A percentile compares a stretch with the other conserved stretches of the same genome.
Evolutionary conservation across 2,888 invertebrate species (phyloP).

Genomic region (Drosophila meridiana): DNA sequence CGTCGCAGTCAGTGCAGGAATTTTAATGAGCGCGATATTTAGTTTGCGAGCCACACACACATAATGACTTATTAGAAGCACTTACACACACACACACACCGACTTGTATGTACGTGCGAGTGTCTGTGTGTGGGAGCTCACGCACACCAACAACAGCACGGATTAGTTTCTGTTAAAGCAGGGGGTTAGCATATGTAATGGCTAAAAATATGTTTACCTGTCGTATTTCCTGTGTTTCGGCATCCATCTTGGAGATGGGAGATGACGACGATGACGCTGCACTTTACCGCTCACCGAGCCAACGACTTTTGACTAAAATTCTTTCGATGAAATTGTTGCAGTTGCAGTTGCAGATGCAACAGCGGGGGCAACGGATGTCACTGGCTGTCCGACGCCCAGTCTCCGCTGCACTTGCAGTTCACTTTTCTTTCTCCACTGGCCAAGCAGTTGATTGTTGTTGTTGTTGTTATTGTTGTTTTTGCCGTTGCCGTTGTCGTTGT

Average conservation of each 20-base stretch:
- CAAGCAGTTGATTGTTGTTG: conserved; percentile 51
- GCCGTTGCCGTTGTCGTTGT: conserved; percentile 32
- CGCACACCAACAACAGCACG: neutral
- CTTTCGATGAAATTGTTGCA: conserved; percentile 27
- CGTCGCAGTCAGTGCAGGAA: conserved; percentile 57
- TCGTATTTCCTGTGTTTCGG: conserved; percentile 84
- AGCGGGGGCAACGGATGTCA: conserved; percentile 35
- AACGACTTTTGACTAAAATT: conserved; percentile 33
- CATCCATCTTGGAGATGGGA: conserved; percentile 77
- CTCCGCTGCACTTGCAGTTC: conserved; percentile 68
- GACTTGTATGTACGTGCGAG: conserved; percentile 8
- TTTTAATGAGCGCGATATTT: conserved; percentile 73
- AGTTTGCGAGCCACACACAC: conserved; percentile 36
- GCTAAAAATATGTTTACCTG: conserved; percentile 79
- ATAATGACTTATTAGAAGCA: conserved; percentile 15
- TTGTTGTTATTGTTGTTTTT: conserved; percentile 37
- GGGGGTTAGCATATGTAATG: conserved; percentile 32
- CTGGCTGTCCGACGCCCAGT: conserved; percentile 80
- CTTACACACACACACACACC: neutral
- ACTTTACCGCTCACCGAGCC: conserved; percentile 30
- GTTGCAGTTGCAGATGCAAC: conserved; percentile 24
- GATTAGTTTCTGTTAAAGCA: conserved; percentile 6
- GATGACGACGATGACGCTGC: conserved; percentile 48
- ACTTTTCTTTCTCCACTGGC: conserved; percentile 66
- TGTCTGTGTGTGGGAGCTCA: conserved; percentile 3